phyloP scores from a whole-genome alignment of 1,140 invertebrate species.

The Hyposmocoma kahamanoa region DNA sequence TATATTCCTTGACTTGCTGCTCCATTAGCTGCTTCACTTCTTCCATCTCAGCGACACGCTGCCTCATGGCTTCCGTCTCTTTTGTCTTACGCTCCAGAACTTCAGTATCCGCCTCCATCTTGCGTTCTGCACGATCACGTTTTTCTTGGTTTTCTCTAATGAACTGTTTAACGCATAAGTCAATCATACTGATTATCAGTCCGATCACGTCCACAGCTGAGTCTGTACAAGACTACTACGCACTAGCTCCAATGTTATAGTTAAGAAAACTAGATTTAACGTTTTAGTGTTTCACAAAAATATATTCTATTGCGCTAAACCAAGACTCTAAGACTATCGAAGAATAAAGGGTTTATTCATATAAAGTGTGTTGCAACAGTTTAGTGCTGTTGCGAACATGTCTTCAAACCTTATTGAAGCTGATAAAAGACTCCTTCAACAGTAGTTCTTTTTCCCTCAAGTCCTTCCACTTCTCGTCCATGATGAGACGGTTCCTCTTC shows the following conservation, averaged over 20 bases:
- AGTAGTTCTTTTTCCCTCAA: conserved; percentile 64
- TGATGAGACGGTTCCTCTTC: conserved; percentile 36
- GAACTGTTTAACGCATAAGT: no score
- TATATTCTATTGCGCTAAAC: no score
- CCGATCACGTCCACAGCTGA: no score
- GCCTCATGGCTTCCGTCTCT: conserved; percentile 54
- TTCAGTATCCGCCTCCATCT: conserved; percentile 69
- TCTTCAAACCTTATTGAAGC: conserved; percentile 74
- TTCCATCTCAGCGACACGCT: conserved; percentile 63
- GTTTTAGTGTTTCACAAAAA: no score
- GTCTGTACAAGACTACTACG: no score
- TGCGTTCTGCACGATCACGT: conserved; percentile 70
- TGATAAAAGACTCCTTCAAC: conserved; percentile 73
- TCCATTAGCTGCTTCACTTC: conserved; percentile 71
- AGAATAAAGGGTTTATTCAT: no score
- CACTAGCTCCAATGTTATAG: no score
- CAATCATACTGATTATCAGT: no score
- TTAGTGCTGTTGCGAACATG: no score
- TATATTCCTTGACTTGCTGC: conserved; percentile 69
- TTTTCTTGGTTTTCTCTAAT: conserved; percentile 76
- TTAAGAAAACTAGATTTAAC: no score
- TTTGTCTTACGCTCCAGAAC: conserved; percentile 49
- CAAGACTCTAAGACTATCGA: no score
- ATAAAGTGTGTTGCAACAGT: no score
- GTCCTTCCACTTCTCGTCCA: conserved; percentile 73